Evolutionary conservation across 2,888 invertebrate genomes (phyloP), one percentile per base, ranked within the genome.

Genomic region (Tipula vernalis): DNA sequence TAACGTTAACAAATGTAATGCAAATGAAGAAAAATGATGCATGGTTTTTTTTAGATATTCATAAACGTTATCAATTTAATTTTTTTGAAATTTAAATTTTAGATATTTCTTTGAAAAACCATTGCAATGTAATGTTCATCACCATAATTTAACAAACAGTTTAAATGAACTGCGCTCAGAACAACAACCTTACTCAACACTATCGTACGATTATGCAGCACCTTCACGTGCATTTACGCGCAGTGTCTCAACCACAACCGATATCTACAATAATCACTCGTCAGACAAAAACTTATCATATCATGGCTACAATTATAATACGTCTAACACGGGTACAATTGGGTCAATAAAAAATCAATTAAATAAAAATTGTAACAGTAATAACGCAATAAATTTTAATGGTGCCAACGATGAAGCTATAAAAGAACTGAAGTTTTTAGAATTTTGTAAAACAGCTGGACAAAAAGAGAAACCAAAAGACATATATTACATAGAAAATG

Each of bases 191-290:
- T 86, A 88, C 2, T 71, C 88, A 42, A 85, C 88, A 42, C 87
- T 85, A 12, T 88, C 87, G n/a, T 90, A 91, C 87, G 87, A 86
- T 86, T 85, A 18, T 44, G 8, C 90, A 87, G 90, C 90, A 2
- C 89, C 90, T 83, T 91, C 90, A 88, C 91, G 90, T 88, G 91
- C 91, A 4, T 88, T 91, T 83, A 91, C 91, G 15, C 90, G 91
- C 18, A 91, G 91, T 87, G 90, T 91, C 18, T 91, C 91, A 84
- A 91, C 91, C 36, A 89, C 91, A 57, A 91, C 91, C 5, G 91
- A 91, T 47, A 90, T 91, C 86, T 91, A 89, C 86, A 88, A 89
- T 36, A 86, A 86, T 57, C 71, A 71, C 10, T 18, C 12, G 10
- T 71, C 71, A 3, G 71, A 71, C 3, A 71, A 71, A 2, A 71